Conservation (phyloP, 1,140 invertebrate species). For the Phthorimaea operculella region DNA sequence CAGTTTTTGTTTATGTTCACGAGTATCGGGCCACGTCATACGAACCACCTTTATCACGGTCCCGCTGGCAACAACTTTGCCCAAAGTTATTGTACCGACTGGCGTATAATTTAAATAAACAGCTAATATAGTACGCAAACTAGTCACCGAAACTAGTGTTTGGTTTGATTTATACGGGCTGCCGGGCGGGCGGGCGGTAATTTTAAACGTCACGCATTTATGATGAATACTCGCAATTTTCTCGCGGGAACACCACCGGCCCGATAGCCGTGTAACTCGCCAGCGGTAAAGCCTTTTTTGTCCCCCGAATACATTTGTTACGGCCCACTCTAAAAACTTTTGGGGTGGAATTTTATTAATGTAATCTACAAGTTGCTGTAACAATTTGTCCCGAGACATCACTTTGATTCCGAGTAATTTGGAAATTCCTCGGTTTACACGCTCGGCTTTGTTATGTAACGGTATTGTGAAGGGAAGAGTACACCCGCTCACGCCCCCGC, state of each 20-base stretch:
- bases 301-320: not conserved
- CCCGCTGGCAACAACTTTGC: not conserved
- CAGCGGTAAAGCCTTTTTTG: constrained; percentile 3
- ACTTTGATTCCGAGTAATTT: constrained; percentile 11
- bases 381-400: not conserved
- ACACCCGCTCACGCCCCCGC: constrained; percentile 14
- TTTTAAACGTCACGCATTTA: constrained; percentile 65
- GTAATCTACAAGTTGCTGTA: not conserved
- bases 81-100: not conserved
- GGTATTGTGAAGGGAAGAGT: constrained; percentile 13
- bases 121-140: constrained; percentile 23
- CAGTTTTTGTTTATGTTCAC: not conserved
- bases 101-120: constrained; percentile 26
- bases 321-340: not conserved
- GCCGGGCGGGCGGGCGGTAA: constrained; percentile 45
- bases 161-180: constrained; percentile 56
- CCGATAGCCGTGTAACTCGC: constrained; percentile 47
- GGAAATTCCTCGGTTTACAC: constrained; percentile 17
- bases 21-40: too few species aligned
- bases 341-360: not conserved
- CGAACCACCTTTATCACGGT: not conserved
- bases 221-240: constrained; percentile 66
- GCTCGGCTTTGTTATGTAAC: constrained; percentile 14
- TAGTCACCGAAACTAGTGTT: constrained; percentile 48
- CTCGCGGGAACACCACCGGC: constrained; percentile 41